phyloP scores from a whole-genome alignment of 2,113 vertebrate species.

The Phasianus colchicus region DNA sequence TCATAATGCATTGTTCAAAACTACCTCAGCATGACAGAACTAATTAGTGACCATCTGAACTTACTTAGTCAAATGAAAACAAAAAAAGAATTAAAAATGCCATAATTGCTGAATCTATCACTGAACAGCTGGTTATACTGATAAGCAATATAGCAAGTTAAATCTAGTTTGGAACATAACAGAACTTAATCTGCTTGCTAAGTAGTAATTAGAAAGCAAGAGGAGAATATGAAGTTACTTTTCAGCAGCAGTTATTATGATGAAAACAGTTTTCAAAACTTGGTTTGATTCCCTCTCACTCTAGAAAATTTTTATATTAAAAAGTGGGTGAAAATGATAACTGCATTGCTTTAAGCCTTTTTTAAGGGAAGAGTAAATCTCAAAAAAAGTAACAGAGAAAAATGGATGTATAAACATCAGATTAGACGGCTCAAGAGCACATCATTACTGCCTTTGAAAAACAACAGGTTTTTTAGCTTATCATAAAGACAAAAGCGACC shows the following conservation, averaged over 20 bases:
- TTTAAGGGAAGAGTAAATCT: neutral
- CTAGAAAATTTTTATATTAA: neutral
- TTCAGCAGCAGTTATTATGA: conserved; percentile 72
- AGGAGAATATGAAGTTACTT: conserved; percentile 75
- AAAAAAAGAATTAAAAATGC: conserved; percentile 89
- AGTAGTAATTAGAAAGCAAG: conserved; percentile 83
- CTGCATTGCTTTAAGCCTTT: neutral
- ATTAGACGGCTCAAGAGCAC: neutral
- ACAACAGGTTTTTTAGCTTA: neutral
- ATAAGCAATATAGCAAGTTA: conserved; percentile 87
- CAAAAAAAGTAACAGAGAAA: neutral
- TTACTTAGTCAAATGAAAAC: conserved; percentile 84
- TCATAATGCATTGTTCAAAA: conserved; percentile 75
- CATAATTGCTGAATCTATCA: conserved; percentile 81
- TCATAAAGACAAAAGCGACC: neutral
- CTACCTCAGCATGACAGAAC: conserved; percentile 86
- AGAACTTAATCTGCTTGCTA: conserved; percentile 81
- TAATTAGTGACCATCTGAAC: conserved; percentile 95
- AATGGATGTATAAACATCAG: neutral
- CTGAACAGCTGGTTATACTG: conserved; percentile 86
- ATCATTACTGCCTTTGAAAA: neutral
- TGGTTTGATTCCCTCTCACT: neutral
- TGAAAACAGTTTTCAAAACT: conserved; percentile 75
- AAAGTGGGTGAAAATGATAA: neutral
- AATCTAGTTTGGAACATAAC: conserved; percentile 83